Evolutionary conservation across 2,113 vertebrate genomes (phyloP).

Genomic region (Pangasianodon gigas): DNA sequence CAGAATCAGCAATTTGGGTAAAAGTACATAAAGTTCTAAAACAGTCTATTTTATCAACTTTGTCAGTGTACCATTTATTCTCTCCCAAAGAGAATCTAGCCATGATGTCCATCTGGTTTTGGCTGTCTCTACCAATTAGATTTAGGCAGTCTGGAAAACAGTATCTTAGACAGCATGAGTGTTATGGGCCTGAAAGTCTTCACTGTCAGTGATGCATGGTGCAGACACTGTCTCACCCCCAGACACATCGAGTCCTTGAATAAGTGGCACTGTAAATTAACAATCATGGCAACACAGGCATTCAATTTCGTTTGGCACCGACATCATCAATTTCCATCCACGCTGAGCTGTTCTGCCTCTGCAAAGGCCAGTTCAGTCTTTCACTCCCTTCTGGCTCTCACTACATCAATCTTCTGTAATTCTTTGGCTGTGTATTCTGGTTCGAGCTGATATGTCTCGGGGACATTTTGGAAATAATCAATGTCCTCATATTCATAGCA

Average conservation of each 20-base stretch:
- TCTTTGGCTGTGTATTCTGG: background rate
- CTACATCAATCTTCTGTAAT: background rate
- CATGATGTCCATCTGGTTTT: too few species aligned
- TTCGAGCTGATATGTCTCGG: background rate
- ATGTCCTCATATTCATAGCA: background rate
- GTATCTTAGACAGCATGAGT: background rate
- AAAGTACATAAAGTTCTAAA: background rate
- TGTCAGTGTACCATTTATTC: background rate
- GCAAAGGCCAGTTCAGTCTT: constrained; percentile 8
- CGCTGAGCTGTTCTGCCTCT: background rate
- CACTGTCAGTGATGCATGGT: background rate
- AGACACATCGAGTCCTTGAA: constrained; percentile 1
- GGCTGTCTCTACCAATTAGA: too few species aligned
- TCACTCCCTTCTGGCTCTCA: background rate
- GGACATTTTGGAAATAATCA: background rate
- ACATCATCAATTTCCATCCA: constrained; percentile 22
- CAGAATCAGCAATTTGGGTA: background rate
- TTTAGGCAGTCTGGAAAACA: background rate
- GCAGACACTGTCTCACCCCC: background rate
- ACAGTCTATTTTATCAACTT: background rate
- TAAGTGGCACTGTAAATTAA: constrained; percentile 26
- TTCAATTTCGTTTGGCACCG: constrained; percentile 7
- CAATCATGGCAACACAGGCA: constrained; percentile 20
- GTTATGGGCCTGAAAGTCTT: background rate
- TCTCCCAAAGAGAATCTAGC: background rate